Base-by-base conservation (phyloP, 2,888 invertebrate genomes). In the Microchrysa polita region DNA sequence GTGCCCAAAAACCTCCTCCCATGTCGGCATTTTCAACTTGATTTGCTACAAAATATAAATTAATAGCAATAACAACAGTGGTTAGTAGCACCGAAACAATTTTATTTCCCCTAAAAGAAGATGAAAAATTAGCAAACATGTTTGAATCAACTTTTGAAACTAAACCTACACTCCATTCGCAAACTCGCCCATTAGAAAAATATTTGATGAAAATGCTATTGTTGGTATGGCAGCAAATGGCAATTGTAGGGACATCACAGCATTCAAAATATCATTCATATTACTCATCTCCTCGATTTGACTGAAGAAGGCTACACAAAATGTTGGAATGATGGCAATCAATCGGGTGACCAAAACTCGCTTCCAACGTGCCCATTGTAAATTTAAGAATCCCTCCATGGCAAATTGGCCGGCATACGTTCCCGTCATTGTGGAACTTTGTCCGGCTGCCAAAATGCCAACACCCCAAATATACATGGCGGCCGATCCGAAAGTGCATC, bases 391-490 rank as follows among this genome's bases (percentile, higher is more conserved):
- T 12, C 95, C 95, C 87, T 94, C 93, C 94, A 94, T 94, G 0
- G 92, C 91, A 83, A 94, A 94, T 82, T 94, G 94, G 1, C 94
- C 94, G n/a, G 93, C 92, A 82, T 94, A 94, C 0, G 93, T 94
- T 75, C 92, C 92, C 1, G 94, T 92, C 93, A 93, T 93, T 5
- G 94, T 94, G 42, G 93, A 93, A 78, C 92, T 93, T 83, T 94
- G 93, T 34, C 94, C 94, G 40, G 93, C 93, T 23, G 93, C 94
- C 73, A 92, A 83, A 79, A 93, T 92, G 44, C 94, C 94, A 20
- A 93, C 87, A 0, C 92, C 94, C 94, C 94, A 94, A 79, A 94
- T 92, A 79, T 93, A 93, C 91, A 94, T 90, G 12, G 93, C 93
- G 0, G 88, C 88, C 1, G 88, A 83, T 0, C 94, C 94, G 82